phyloP scores from a whole-genome alignment of 2,888 invertebrate species.

The Drosophila aldrichi region DNA sequence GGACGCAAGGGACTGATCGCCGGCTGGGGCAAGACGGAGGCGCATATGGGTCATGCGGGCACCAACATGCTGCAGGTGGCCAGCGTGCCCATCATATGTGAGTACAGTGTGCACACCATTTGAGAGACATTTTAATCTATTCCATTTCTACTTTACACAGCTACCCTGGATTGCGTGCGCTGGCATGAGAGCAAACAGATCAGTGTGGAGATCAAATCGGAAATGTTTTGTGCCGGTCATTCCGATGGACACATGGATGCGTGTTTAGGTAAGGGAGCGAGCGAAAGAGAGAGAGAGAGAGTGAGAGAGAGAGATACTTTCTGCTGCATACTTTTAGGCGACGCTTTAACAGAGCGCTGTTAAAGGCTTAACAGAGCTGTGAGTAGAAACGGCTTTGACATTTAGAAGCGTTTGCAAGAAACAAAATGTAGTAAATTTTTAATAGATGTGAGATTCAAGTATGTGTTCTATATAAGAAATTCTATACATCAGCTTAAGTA shows the following conservation, averaged over 20 bases:
- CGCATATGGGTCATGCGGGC: constrained; percentile 90
- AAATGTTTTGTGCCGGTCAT: constrained; percentile 95
- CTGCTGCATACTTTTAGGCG: constrained; percentile 66
- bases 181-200: constrained; percentile 94
- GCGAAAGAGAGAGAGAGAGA: constrained; percentile 33
- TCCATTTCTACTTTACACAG: constrained; percentile 82
- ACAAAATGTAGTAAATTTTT: background rate
- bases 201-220: constrained; percentile 90
- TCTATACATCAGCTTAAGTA: too few relatives aligned
- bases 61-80: constrained; percentile 93
- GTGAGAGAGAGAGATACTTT: constrained; percentile 25
- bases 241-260: constrained; percentile 93
- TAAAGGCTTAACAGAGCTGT: background rate
- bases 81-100: constrained; percentile 92
- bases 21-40: constrained; percentile 94
- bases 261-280: constrained; percentile 88
- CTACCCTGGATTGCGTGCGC: constrained; percentile 90
- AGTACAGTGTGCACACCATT: constrained; percentile 70
- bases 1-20: constrained; percentile 90
- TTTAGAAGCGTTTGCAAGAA: background rate
- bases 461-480: background rate
- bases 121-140: background rate
- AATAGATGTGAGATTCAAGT: background rate
- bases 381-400: background rate
- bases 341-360: constrained; percentile 1